Percentiles rank a stretch among this genome's conserved stretches.
These are phyloP conservation scores for Ennomos quercinarius DNA, from an alignment of 2,888 invertebrate species.

Conservation along the genomic window DNA sequence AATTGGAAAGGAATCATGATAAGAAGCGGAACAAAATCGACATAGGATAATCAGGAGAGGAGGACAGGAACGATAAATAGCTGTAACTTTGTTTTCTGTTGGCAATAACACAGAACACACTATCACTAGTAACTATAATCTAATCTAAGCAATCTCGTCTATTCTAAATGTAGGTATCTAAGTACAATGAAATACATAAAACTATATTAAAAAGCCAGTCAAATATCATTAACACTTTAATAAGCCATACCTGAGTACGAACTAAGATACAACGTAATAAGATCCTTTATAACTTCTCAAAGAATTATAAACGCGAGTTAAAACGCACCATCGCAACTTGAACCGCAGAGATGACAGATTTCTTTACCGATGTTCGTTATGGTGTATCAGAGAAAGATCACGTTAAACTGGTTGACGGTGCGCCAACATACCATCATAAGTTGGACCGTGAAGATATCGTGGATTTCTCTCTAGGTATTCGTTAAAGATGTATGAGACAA, in stretches of 20 bases:
- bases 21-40: no score
- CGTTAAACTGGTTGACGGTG: conserved; percentile 18
- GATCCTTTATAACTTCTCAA: conserved; percentile 6
- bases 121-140: no score
- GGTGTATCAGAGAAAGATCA: conserved; percentile 19
- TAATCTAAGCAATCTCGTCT: no score
- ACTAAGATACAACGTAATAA: conserved; percentile 1
- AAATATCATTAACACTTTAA: neutral
- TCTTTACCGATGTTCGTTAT: neutral
- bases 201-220: no score
- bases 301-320: conserved; percentile 8
- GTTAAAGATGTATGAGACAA: conserved; percentile 1
- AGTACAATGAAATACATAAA: no score
- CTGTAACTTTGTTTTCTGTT: no score
- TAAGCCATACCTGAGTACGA: conserved; percentile 1
- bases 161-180: no score
- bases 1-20: no score
- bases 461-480: conserved; percentile 7
- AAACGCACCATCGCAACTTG: conserved; percentile 25
- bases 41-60: no score
- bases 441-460: conserved; percentile 11
- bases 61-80: no score
- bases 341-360: conserved; percentile 10
- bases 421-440: conserved; percentile 18
- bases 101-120: no score